Evolutionary conservation across 2,113 vertebrate species (phyloP), one percentile per base, ranked within the genome.

Genomic region (Megalops atlanticus): DNA sequence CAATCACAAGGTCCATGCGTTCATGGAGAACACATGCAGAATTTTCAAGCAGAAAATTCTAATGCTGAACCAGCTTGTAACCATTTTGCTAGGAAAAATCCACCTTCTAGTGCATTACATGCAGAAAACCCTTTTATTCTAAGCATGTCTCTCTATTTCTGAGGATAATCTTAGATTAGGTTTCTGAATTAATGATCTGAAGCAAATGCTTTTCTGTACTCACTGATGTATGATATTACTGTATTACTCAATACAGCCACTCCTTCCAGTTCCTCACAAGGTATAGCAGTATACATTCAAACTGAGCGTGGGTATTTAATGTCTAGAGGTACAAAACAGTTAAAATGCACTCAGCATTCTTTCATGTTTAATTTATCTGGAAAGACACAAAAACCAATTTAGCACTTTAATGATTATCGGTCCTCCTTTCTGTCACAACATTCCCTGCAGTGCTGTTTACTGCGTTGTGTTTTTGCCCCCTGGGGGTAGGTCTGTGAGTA

Each of bases 331-430:
- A n/a, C 47, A 77, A 77, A 35, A 58, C 38, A 2, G 33, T 54
- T 54, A 58, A 43, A 77, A 58, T 36, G 24, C 18, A 78, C n/a
- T 64, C 52, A 68, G 3, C 21, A 40, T n/a, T 77, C 3, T 58
- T 39, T 21, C 0, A n/a, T 78, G 49, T 45, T 43, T 79, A 72
- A 78, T 70, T 52, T 52, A 38, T 49, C 74, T 47, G 15, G 64
- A 83, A 87, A 87, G 79, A 89, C n/a, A 79, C 8, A 54, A 80
- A 80, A 82, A 80, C 84, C 83, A 68, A 87, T 90, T 88, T 84
- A 88, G 87, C 84, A 84, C 78, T 81, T 43, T 82, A 83, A 84
- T 83, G 82, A 87, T 81, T 85, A 82, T 38, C 81, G 77, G 81
- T 76, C 58, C 73, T 40, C 52, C 35, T 80, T 80, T 86, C 35